Evolutionary conservation across 2,888 invertebrate species (phyloP).

Genomic region (Pherbina coryleti): DNA sequence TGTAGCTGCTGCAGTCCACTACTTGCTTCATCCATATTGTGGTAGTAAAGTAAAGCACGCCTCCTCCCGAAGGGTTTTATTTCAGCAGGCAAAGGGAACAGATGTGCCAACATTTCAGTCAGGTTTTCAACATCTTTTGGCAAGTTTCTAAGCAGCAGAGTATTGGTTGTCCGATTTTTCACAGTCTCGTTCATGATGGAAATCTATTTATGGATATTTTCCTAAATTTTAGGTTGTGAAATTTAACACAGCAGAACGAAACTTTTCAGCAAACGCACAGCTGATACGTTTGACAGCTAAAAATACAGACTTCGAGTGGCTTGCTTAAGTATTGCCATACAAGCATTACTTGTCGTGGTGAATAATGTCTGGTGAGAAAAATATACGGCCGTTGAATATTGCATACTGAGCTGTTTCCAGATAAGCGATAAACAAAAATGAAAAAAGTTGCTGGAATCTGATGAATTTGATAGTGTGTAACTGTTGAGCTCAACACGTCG

Average conservation of each 20-base stretch:
- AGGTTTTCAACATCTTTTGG: conserved; percentile 57
- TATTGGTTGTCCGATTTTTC: conserved; percentile 40
- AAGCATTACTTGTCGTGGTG: neutral
- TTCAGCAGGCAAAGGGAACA: conserved; percentile 52
- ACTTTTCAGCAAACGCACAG: neutral
- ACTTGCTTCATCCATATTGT: conserved; percentile 47
- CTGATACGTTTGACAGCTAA: neutral
- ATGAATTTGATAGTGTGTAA: too few species aligned
- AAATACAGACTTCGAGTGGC: neutral
- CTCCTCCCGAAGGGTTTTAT: conserved; percentile 56
- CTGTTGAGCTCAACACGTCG: too few species aligned
- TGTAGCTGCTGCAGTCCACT: conserved; percentile 53
- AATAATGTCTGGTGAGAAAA: too few species aligned
- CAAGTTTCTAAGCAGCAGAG: conserved; percentile 59
- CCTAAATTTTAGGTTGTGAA: too few species aligned
- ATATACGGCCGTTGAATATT: too few species aligned
- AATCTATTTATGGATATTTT: neutral
- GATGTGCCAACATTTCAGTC: conserved; percentile 49
- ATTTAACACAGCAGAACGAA: neutral
- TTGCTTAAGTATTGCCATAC: neutral
- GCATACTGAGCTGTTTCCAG: too few species aligned
- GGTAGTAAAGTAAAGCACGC: conserved; percentile 56
- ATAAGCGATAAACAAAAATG: too few species aligned
- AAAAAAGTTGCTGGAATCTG: too few species aligned
- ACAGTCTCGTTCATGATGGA: conserved; percentile 36